Evolutionary conservation across 2,888 invertebrate species (phyloP), one percentile per base, ranked within the genome.

Genomic region (Emesis russula): DNA sequence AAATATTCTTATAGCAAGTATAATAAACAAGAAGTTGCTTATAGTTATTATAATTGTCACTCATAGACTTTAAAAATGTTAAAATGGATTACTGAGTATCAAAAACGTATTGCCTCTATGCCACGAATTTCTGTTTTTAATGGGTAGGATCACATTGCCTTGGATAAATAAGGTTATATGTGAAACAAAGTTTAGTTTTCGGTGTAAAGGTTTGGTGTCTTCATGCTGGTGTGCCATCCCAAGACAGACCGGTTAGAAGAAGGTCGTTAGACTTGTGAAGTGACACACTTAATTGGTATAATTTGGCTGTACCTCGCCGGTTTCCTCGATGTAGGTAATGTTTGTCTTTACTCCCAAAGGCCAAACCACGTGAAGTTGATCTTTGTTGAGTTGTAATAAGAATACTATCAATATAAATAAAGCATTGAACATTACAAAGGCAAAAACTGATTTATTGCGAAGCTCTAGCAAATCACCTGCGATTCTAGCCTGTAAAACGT

Each of bases 361-460:
- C 99, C 99, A 99, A 98, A 99, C 99, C 98, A 99, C 99, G 99
- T 99, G 99, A 98, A 99, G 99, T 98, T 99, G 99, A 99, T 99
- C 99, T 99, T 99, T 99, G 99, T 99, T 99, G 98, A 99, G 99
- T 99, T 99, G 99, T 98, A 99, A 99, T 98, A 99, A 99, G 98
- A 99, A 99, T 97, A 99, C 99, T 98, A 99, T 99, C 98, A 99
- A 99, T 98, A 99, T 99, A 99, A 99, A 99, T 97, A 99, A 99
- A 98, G 99, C 99, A 99, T 99, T 99, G 99, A 99, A 99, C 99
- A 99, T 99, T 99, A 99, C 99, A 99, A 99, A 99, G 97, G 99
- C 99, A 98, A 99, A 99, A 97, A 99, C 99, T 96, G 99, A 99
- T 98, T 99, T 99, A 99, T 99, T 99, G 97, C 99, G 99, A 97